phyloP scores from a whole-genome alignment of 2,113 vertebrate species.

The Trinectes maculatus region DNA sequence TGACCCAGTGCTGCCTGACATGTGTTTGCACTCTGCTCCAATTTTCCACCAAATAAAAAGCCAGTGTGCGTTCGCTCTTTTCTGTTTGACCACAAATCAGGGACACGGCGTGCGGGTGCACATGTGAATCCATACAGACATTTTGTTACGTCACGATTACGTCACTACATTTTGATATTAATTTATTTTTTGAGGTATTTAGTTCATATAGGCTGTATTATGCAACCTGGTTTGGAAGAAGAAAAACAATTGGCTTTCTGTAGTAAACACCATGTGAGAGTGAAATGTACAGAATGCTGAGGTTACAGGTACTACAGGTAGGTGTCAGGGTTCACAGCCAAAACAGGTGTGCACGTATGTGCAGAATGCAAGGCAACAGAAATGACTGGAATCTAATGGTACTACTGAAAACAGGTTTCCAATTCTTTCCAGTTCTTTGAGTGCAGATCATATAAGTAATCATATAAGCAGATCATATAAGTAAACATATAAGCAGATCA shows the following conservation, averaged over 20 bases:
- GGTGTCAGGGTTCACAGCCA: not conserved
- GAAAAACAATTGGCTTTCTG: not conserved
- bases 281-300: not conserved
- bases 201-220: too few relatives aligned
- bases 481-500: too few relatives aligned
- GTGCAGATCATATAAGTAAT: too few relatives aligned
- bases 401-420: too few relatives aligned
- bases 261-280: not conserved
- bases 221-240: not conserved
- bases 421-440: too few relatives aligned
- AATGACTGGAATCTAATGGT: not conserved
- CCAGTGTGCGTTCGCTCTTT: not conserved
- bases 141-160: too few relatives aligned
- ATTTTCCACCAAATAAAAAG: not conserved
- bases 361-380: not conserved
- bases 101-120: too few relatives aligned
- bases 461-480: too few relatives aligned
- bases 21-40: not conserved
- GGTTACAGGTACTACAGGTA: not conserved
- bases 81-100: slow-evolving; percentile 1
- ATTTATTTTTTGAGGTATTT: too few relatives aligned
- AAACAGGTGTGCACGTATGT: not conserved
- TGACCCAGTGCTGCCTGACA: slow-evolving; percentile 9
- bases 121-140: too few relatives aligned
- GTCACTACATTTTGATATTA: too few relatives aligned